phyloP scores from a whole-genome alignment of 2,113 vertebrate species.

The human (Homo sapiens) region GRCh38 chr9:111668001-111668500 shows the following conservation, averaged over 20 bases:
- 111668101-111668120: no score
- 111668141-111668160: no score
- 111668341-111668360: not conserved
- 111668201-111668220: conserved; percentile 5
- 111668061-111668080: no score
- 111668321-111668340: not conserved
- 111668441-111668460: no score
- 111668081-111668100: no score
- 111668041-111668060: no score
- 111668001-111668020: no score
- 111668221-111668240: not conserved
- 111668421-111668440: not conserved
- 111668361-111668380: not conserved
- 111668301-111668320: conserved; percentile 28
- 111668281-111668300: conserved; percentile 29
- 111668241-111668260: not conserved
- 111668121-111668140: no score
- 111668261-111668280: not conserved
- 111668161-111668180: not conserved
- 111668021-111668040: not conserved
- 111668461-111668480: no score
- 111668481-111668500: no score
- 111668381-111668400: not conserved
- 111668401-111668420: conserved; percentile 19
- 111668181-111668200: conserved; percentile 1